Evolutionary conservation across 2,888 invertebrate genomes (phyloP).

Genomic region (Yponomeuta malinellus): DNA sequence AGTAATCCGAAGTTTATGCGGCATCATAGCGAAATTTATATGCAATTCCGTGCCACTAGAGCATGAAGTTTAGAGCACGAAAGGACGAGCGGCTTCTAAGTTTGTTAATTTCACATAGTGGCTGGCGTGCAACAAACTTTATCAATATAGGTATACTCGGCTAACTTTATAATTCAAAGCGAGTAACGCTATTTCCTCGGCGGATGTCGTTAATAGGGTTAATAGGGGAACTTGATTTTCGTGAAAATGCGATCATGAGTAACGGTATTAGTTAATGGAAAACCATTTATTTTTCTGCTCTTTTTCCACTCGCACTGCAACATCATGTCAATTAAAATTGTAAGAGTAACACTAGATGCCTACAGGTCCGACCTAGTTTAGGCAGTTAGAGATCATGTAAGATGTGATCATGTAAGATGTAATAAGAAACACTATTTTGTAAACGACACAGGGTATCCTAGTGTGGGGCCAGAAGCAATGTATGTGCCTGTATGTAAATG

Average conservation of each 20-base stretch:
- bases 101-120: slow-evolving; percentile 65
- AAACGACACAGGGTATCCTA: too few species aligned
- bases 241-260: background rate
- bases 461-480: too few species aligned
- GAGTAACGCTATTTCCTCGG: slow-evolving; percentile 10
- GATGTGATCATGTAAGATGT: too few species aligned
- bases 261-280: too few species aligned
- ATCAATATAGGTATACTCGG: slow-evolving; percentile 47
- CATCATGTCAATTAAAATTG: too few species aligned
- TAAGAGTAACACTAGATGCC: too few species aligned
- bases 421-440: too few species aligned
- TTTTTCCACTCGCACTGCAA: too few species aligned
- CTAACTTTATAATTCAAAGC: slow-evolving; percentile 40
- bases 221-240: background rate
- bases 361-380: too few species aligned
- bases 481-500: too few species aligned
- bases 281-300: too few species aligned
- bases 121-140: slow-evolving; percentile 33
- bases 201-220: background rate
- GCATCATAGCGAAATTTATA: slow-evolving; percentile 38
- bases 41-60: slow-evolving; percentile 38
- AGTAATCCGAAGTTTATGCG: slow-evolving; percentile 2
- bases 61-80: slow-evolving; percentile 39
- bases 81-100: slow-evolving; percentile 46
- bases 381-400: too few species aligned